These are phyloP conservation scores for Acronicta aceris DNA, from an alignment of 2,888 invertebrate species.

Conservation along the genomic window DNA sequence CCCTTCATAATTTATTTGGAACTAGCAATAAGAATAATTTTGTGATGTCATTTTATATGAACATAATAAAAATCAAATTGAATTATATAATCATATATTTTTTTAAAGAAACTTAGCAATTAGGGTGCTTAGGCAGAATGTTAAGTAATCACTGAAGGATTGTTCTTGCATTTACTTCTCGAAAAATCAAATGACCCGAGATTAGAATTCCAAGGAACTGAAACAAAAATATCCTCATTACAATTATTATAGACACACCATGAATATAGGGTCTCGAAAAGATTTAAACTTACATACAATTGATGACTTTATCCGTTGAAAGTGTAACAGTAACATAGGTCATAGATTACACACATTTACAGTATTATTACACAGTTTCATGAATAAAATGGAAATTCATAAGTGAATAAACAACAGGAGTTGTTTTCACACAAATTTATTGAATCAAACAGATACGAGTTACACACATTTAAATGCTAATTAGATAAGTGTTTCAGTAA, in stretches of 20 bases:
- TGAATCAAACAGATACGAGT: slow-evolving; percentile 53
- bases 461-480: slow-evolving; percentile 52
- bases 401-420: slow-evolving; percentile 49
- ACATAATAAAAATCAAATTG: slow-evolving; percentile 63
- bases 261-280: slow-evolving; percentile 38
- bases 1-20: slow-evolving; percentile 86
- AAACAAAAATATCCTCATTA: slow-evolving; percentile 65
- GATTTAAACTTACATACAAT: slow-evolving; percentile 48
- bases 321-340: slow-evolving; percentile 49
- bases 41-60: slow-evolving; percentile 49
- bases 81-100: slow-evolving; percentile 72
- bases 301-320: slow-evolving; percentile 46
- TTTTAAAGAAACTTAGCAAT: slow-evolving; percentile 83
- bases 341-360: slow-evolving; percentile 46
- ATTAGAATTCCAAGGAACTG: slow-evolving; percentile 81
- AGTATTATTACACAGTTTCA: slow-evolving; percentile 29
- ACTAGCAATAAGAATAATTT: slow-evolving; percentile 60
- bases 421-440: slow-evolving; percentile 54
- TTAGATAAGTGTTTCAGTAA: slow-evolving; percentile 44
- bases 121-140: slow-evolving; percentile 87
- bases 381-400: slow-evolving; percentile 38
- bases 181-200: slow-evolving; percentile 74
- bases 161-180: slow-evolving; percentile 82
- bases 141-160: slow-evolving; percentile 88
- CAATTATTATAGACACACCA: slow-evolving; percentile 15